Evolutionary conservation across 64 coral and sea anemone species (phyloP).

Genomic region (Astreopora myriophthalma): DNA sequence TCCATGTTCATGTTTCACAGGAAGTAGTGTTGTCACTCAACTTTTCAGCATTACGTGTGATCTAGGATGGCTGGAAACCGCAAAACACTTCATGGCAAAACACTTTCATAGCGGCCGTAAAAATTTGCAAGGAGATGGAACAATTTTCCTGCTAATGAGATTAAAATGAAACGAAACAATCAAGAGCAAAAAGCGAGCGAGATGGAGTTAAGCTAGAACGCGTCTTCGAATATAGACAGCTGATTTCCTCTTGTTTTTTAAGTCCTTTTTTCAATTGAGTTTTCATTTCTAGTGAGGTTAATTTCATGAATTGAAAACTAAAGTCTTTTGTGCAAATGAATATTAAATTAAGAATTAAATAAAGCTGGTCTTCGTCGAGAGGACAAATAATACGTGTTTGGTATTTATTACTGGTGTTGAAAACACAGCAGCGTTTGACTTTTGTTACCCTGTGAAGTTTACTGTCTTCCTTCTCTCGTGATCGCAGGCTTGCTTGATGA

Average conservation of each 20-base stretch:
- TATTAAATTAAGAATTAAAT: constrained; percentile 42
- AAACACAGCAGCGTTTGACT: not conserved
- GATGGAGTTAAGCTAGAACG: not conserved
- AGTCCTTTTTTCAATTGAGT: not conserved
- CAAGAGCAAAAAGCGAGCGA: not conserved
- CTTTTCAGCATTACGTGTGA: not conserved
- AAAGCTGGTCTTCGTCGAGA: constrained; percentile 8
- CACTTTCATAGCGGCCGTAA: not conserved
- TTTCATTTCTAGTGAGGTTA: not conserved
- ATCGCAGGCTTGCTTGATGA: not conserved
- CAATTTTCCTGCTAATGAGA: not conserved
- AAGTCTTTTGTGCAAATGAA: constrained; percentile 35
- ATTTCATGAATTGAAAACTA: not conserved
- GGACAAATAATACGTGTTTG: not conserved
- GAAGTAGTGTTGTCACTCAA: not conserved
- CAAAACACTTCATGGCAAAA: not conserved
- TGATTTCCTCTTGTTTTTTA: not conserved
- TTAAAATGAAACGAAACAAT: not conserved
- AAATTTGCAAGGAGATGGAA: constrained; percentile 1
- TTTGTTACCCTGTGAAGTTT: not conserved
- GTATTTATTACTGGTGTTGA: not conserved
- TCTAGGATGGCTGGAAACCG: constrained; percentile 1
- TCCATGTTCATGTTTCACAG: not conserved
- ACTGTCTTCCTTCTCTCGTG: not conserved
- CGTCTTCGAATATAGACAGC: not conserved